A percentile compares a stretch with the other conserved stretches of the same genome.
These are phyloP conservation scores for Saccostrea echinata DNA, from an alignment of 1,140 invertebrate genomes.

Conservation along the genomic window DNA sequence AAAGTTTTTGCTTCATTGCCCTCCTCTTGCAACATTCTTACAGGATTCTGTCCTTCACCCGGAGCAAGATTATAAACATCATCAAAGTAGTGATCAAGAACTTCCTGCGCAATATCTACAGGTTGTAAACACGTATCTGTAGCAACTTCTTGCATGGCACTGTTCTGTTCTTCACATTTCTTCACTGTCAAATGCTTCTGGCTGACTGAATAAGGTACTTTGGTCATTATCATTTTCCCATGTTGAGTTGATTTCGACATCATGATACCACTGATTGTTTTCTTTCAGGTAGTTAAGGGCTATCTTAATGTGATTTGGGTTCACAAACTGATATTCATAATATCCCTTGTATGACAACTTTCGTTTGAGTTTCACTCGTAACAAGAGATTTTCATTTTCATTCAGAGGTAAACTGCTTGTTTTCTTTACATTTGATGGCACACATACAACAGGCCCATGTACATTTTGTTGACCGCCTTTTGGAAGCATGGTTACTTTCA, in stretches of 20 bases:
- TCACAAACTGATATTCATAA: slow-evolving; percentile 47
- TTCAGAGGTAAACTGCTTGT: slow-evolving; percentile 10
- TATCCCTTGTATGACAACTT: slow-evolving; percentile 47
- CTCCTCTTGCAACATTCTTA: slow-evolving; percentile 39
- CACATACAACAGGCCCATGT: slow-evolving; percentile 46
- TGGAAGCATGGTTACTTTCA: slow-evolving; percentile 42
- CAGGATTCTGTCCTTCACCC: slow-evolving; percentile 44
- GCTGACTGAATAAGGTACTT: not conserved
- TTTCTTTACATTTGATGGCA: slow-evolving; percentile 26
- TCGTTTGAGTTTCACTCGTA: slow-evolving; percentile 39
- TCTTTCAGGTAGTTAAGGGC: not conserved
- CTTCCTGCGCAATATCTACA: slow-evolving; percentile 57
- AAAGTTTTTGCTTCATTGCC: slow-evolving; percentile 49
- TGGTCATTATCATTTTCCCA: not conserved
- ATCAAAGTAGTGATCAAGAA: slow-evolving; percentile 51
- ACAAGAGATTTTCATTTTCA: slow-evolving; percentile 22
- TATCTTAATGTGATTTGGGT: slow-evolving; percentile 24
- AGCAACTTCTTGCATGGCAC: not conserved
- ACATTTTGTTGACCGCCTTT: slow-evolving; percentile 32
- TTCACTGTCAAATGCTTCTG: not conserved
- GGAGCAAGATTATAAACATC: slow-evolving; percentile 54
- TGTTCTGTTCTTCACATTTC: not conserved
- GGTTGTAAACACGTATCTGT: slow-evolving; percentile 40
- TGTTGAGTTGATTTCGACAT: slow-evolving; percentile 1
- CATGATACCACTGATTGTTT: slow-evolving; percentile 13